A percentile compares a stretch with the other conserved stretches of the same genome.
phyloP scores from a whole-genome alignment of 2,797 vertebrate species.

The Sebastes goodei region DNA sequence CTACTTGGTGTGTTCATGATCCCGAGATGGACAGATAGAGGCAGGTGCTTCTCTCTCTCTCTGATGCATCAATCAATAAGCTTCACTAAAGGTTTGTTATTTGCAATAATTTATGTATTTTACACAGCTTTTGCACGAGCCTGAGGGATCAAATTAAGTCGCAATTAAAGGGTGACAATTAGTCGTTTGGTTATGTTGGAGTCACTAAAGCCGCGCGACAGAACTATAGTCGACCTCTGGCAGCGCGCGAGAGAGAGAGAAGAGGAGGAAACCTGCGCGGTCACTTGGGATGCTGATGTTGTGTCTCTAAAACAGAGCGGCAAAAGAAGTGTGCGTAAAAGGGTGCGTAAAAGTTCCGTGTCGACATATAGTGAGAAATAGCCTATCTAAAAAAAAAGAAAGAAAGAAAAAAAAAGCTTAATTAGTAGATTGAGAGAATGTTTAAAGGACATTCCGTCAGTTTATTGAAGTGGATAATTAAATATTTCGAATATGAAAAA shows the following conservation, averaged over 20 bases:
- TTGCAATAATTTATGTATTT: constrained; percentile 45
- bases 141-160: constrained; percentile 32
- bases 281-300: constrained; percentile 13
- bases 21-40: constrained; percentile 62
- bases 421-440: neutral
- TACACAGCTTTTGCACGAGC: constrained; percentile 34
- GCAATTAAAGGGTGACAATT: constrained; percentile 57
- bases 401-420: neutral
- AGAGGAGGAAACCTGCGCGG: neutral
- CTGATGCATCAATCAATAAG: constrained; percentile 36
- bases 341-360: neutral
- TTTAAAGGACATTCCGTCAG: constrained; percentile 7
- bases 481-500: neutral
- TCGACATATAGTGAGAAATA: neutral
- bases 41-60: constrained; percentile 27
- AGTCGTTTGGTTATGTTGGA: constrained; percentile 40
- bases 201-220: constrained; percentile 33
- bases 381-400: neutral
- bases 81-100: constrained; percentile 40
- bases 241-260: constrained; percentile 7
- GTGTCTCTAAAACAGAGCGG: neutral
- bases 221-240: constrained; percentile 44
- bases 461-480: neutral
- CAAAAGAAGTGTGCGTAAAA: neutral
- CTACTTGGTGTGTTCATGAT: constrained; percentile 57